phyloP scores from a whole-genome alignment of 2,888 invertebrate species.

The Alsophila aescularia region DNA sequence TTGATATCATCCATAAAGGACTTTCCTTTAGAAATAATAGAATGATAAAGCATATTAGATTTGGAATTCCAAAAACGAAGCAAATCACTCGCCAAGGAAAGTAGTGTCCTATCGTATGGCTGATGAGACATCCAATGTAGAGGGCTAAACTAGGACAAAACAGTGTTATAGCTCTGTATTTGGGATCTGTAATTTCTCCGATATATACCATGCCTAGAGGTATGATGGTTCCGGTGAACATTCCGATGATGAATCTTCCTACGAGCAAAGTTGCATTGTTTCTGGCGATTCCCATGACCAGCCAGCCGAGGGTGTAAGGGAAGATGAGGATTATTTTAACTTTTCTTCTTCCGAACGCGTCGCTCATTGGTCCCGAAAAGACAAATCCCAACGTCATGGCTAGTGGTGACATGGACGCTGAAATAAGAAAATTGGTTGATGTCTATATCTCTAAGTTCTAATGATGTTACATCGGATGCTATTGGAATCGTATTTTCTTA shows the following conservation, averaged over 20 bases:
- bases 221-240: conserved; percentile 52
- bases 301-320: conserved; percentile 55
- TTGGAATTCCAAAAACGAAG: conserved; percentile 48
- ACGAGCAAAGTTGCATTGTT: conserved; percentile 47
- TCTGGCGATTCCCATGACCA: conserved; percentile 46
- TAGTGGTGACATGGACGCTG: conserved; percentile 54
- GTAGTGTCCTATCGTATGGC: conserved; percentile 51
- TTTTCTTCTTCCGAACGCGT: conserved; percentile 53
- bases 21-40: conserved; percentile 57
- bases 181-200: conserved; percentile 58
- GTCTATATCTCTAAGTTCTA: too few relatives aligned
- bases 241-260: conserved; percentile 55
- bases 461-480: too few relatives aligned
- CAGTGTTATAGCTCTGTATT: conserved; percentile 51
- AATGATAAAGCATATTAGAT: conserved; percentile 42
- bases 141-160: conserved; percentile 47
- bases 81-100: conserved; percentile 52
- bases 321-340: conserved; percentile 50
- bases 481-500: too few relatives aligned
- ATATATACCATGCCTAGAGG: conserved; percentile 54
- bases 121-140: conserved; percentile 48
- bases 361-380: conserved; percentile 54
- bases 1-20: conserved; percentile 60
- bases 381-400: conserved; percentile 58
- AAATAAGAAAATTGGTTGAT: conserved; percentile 33